A percentile compares a stretch with the other conserved stretches of the same genome.
Conservation (phyloP, 2,113 vertebrate species). For the Clupea harengus region DNA sequence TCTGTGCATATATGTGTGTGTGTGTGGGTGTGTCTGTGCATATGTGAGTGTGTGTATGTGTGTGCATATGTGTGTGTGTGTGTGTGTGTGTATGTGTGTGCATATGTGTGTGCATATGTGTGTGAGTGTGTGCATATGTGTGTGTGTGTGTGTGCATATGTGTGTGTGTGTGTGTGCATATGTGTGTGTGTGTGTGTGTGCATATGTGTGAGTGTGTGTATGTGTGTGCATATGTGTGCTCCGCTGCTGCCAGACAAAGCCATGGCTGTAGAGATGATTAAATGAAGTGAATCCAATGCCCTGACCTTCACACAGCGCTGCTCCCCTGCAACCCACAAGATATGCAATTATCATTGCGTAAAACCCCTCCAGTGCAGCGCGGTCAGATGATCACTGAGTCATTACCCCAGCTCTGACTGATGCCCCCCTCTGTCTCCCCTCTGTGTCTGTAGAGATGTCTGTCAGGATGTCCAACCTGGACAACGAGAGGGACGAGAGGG, state of each 20-base stretch:
- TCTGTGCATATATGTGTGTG: neutral
- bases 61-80: neutral
- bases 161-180: no score
- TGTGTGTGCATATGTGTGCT: neutral
- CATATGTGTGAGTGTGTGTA: neutral
- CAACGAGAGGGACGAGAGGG: conserved; percentile 92
- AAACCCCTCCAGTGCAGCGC: neutral
- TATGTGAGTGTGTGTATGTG: neutral
- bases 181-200: neutral
- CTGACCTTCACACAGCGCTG: conserved; percentile 20
- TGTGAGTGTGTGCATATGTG: neutral
- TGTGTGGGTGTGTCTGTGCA: neutral
- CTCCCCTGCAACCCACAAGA: neutral
- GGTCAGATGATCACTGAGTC: neutral
- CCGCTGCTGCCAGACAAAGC: neutral
- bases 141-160: neutral
- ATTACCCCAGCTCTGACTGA: neutral
- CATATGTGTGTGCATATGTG: neutral
- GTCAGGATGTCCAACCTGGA: conserved; percentile 99
- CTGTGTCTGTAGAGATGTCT: conserved; percentile 85
- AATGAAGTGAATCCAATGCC: conserved; percentile 30
- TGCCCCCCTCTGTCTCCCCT: neutral
- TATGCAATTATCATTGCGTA: conserved; percentile 25
- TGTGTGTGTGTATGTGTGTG: neutral
- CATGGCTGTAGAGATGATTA: neutral